A percentile compares a stretch with the other conserved stretches of the same genome.
phyloP scores from a whole-genome alignment of 2,888 invertebrate species.

The Volucella inanis region DNA sequence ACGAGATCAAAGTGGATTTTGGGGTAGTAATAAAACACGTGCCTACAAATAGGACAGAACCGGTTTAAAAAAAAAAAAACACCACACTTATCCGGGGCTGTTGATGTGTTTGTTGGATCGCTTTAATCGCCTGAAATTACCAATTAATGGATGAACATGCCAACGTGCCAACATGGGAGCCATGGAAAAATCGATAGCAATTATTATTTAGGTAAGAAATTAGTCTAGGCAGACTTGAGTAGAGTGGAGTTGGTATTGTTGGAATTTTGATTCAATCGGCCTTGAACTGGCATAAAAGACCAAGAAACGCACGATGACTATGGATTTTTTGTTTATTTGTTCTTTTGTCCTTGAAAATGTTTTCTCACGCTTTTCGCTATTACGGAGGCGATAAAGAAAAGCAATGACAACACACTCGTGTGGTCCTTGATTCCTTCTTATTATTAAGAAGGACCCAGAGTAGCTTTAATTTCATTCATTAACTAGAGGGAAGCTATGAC shows the following conservation, averaged over 20 bases:
- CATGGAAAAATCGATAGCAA: conserved; percentile 8
- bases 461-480: too few relatives aligned
- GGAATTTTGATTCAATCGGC: too few relatives aligned
- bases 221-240: conserved; percentile 1
- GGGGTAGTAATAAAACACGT: conserved; percentile 17
- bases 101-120: background rate
- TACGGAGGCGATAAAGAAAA: background rate
- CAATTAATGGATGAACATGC: conserved; percentile 15
- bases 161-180: background rate
- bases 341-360: too few relatives aligned
- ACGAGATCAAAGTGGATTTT: background rate
- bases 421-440: too few relatives aligned
- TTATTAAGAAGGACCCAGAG: too few relatives aligned
- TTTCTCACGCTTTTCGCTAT: too few relatives aligned
- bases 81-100: background rate
- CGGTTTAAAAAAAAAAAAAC: conserved; percentile 24
- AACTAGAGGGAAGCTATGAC: too few relatives aligned
- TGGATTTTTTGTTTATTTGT: too few relatives aligned
- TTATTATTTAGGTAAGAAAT: conserved; percentile 12
- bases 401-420: too few relatives aligned
- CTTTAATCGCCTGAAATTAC: conserved; percentile 12
- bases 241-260: too few relatives aligned
- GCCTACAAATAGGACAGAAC: conserved; percentile 12
- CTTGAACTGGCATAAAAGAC: too few relatives aligned
- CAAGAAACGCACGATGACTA: too few relatives aligned